Percentiles rank a stretch among this genome's conserved stretches.
phyloP scores from a whole-genome alignment of 2,797 vertebrate species.

The Lagocephalus sceleratus region DNA sequence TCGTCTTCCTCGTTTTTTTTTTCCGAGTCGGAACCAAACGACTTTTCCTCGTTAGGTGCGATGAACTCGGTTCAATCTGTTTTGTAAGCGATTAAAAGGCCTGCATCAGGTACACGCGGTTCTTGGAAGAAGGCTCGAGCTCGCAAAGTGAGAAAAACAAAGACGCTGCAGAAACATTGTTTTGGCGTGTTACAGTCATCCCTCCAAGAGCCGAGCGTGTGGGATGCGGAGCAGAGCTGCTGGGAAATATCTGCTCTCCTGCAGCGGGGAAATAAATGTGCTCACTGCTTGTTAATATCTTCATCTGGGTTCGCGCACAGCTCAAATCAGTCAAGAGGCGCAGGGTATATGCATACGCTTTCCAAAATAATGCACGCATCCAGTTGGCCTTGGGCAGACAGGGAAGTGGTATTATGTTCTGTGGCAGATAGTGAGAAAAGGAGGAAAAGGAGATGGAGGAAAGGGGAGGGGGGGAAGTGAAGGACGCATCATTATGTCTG shows the following conservation, averaged over 20 bases:
- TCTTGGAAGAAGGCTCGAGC: constrained; percentile 46
- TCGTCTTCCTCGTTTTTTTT: no score
- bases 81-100: constrained; percentile 54
- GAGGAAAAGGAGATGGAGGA: not conserved
- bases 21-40: no score
- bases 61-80: constrained; percentile 34
- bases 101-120: constrained; percentile 46
- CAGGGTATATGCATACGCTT: constrained; percentile 20
- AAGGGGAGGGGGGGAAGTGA: not conserved
- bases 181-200: constrained; percentile 46
- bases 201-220: constrained; percentile 42
- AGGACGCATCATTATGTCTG: constrained; percentile 11
- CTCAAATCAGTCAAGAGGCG: constrained; percentile 35
- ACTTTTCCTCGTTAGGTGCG: constrained; percentile 20
- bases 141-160: constrained; percentile 47
- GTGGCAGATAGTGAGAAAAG: constrained; percentile 41
- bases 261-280: constrained; percentile 45
- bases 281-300: constrained; percentile 46
- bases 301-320: constrained; percentile 20
- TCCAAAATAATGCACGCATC: constrained; percentile 44
- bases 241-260: constrained; percentile 52
- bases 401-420: constrained; percentile 38
- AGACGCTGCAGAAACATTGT: constrained; percentile 48
- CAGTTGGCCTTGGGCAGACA: constrained; percentile 46
- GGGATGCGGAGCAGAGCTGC: constrained; percentile 38